Base-by-base conservation (phyloP, 2,113 vertebrate species). In the Burhinus bistriatus region DNA sequence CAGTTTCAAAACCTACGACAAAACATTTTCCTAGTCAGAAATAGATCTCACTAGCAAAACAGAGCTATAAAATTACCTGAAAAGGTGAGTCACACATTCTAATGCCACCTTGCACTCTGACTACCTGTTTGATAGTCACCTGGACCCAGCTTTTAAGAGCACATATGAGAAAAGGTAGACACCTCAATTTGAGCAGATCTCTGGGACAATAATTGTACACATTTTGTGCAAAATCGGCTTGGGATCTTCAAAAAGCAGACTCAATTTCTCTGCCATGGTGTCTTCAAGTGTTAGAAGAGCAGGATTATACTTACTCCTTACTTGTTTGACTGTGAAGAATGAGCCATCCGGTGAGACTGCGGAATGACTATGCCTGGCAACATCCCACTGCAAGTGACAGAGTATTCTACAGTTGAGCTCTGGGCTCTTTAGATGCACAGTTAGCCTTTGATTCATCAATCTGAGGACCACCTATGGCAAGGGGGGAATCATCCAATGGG, bases 1-100 rank as follows among this genome's bases (percentile, higher is more conserved):
- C 99, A 0, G 99, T 99, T 97, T 99, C 99, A 89, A 99, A 99
- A 93, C 99, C 99, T 99, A 83, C 9, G 72, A 96, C 59, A 95
- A 92, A 98, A 95, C 58, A 96, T 55, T 57, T 59, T 38, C 47
- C 54, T 18, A 1, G 55, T 97, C 62, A 96, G 83, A 87, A 87
- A 66, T 1, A 65, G 0, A 32, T 32, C 19, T 45, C 38, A 45
- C 38, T 0, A 68, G 61, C 54, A 92, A 15, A 44, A 71, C 27
- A 65, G 29, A 88, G 49, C 7, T 58, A 7, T 30, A 54, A 54
- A 65, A 18, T 47, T 9, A 29, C 17, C 78, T 30, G 20, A 65
- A 47, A 66, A 61, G 9, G 5, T 0, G 5, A 92, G 32, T 32
- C 22, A 57, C 6, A 1, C 4, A 2, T 6, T 11, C 9, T 21